phyloP scores from a whole-genome alignment of 2,113 vertebrate genomes.

The Bos taurus region DNA sequence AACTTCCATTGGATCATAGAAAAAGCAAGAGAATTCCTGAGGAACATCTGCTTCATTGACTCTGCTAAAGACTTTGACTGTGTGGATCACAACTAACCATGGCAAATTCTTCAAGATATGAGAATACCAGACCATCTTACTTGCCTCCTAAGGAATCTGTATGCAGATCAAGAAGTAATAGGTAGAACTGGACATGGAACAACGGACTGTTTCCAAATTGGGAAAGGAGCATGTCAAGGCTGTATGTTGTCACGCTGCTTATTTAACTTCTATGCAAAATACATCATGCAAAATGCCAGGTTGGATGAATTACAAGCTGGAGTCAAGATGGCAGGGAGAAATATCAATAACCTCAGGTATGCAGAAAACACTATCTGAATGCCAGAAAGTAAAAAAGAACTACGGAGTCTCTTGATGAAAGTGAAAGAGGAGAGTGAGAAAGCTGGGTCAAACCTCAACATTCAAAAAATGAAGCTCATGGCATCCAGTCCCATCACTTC shows the following conservation, averaged over 20 bases:
- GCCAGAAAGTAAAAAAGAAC: background rate
- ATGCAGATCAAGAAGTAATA: background rate
- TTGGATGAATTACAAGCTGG: background rate
- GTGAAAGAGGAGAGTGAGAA: background rate
- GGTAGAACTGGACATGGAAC: background rate
- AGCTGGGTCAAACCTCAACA: background rate
- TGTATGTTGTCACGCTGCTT: background rate
- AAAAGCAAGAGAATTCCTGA: background rate
- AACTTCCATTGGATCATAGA: background rate
- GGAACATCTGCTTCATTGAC: background rate
- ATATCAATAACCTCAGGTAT: background rate
- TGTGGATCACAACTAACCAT: background rate
- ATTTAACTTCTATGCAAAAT: background rate
- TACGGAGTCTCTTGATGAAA: background rate
- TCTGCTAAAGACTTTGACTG: background rate
- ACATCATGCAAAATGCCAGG: fast-evolving
- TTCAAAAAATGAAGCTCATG: background rate
- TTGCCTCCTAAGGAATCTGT: background rate
- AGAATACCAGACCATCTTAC: background rate
- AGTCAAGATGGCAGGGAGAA: background rate
- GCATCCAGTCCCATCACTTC: background rate
- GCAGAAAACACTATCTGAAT: background rate
- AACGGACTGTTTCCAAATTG: fast-evolving
- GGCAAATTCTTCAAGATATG: background rate
- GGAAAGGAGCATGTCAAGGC: background rate